These are phyloP conservation scores for Lithosia quadra DNA, from an alignment of 2,888 invertebrate genomes.

Conservation along the genomic window DNA sequence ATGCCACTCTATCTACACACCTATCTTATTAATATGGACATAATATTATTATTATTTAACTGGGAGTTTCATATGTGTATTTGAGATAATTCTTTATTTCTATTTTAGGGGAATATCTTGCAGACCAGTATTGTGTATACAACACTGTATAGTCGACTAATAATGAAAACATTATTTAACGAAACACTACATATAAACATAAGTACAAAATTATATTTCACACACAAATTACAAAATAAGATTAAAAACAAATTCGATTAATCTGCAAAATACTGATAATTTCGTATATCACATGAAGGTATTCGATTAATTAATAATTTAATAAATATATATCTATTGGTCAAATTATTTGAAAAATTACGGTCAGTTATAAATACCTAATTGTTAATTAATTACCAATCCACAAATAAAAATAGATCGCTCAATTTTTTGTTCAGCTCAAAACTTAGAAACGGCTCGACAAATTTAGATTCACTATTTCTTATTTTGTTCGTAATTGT, in stretches of 20 bases:
- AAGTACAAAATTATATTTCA: neutral
- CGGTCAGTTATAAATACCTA: neutral
- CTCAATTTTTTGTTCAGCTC: too few species aligned
- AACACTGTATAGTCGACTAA: neutral
- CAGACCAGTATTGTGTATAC: too few species aligned
- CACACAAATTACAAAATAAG: too few species aligned
- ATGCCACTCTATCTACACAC: neutral
- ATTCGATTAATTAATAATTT: neutral
- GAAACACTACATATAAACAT: too few species aligned
- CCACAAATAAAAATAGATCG: too few species aligned
- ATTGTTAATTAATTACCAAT: too few species aligned
- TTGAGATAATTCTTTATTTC: neutral
- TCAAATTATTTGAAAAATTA: neutral
- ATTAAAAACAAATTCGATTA: neutral
- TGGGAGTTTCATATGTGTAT: neutral
- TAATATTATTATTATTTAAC: too few species aligned
- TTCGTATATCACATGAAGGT: conserved; percentile 6
- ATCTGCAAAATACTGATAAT: conserved; percentile 4
- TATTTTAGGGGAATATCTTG: too few species aligned
- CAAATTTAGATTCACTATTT: neutral
- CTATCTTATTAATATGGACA: neutral
- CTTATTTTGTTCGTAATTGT: neutral
- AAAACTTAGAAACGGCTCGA: too few species aligned
- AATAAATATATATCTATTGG: neutral
- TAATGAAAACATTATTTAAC: neutral